These are phyloP conservation scores for Nezara viridula DNA, from an alignment of 2,888 invertebrate genomes.

Conservation along the genomic window DNA sequence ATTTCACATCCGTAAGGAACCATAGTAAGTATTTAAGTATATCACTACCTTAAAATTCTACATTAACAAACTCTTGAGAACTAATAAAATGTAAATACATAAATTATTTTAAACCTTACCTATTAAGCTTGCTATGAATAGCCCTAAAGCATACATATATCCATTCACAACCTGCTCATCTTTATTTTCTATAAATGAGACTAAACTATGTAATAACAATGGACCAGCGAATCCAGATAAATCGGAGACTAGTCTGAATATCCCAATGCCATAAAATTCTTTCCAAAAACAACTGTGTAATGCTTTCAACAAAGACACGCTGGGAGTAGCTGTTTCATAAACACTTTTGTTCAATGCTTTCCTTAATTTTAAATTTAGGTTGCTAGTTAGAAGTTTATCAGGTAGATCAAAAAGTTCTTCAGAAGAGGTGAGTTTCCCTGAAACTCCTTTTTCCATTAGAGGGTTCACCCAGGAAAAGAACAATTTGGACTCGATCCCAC, in stretches of 20 bases:
- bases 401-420: slow-evolving; percentile 91
- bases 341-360: slow-evolving; percentile 53
- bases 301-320: slow-evolving; percentile 75
- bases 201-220: slow-evolving; percentile 84
- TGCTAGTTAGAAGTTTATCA: slow-evolving; percentile 74
- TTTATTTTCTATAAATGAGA: slow-evolving; percentile 83
- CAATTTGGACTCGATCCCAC: slow-evolving; percentile 79
- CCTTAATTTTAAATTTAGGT: slow-evolving; percentile 68
- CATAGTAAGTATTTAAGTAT: no score
- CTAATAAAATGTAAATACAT: not conserved
- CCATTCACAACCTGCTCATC: slow-evolving; percentile 77
- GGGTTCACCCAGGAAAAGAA: slow-evolving; percentile 90
- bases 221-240: slow-evolving; percentile 90
- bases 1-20: no score
- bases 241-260: slow-evolving; percentile 87
- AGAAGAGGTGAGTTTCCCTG: slow-evolving; percentile 78
- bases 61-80: not conserved
- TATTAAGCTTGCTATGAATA: slow-evolving; percentile 77
- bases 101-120: slow-evolving; percentile 71
- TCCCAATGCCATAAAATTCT: slow-evolving; percentile 87
- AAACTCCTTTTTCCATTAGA: slow-evolving; percentile 83
- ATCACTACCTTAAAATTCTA: no score
- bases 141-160: slow-evolving; percentile 77
- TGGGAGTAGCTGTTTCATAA: slow-evolving; percentile 59
- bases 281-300: slow-evolving; percentile 77